Base-by-base conservation (phyloP, 2,113 vertebrate genomes). In the Brachypodius melanocephalos region DNA sequence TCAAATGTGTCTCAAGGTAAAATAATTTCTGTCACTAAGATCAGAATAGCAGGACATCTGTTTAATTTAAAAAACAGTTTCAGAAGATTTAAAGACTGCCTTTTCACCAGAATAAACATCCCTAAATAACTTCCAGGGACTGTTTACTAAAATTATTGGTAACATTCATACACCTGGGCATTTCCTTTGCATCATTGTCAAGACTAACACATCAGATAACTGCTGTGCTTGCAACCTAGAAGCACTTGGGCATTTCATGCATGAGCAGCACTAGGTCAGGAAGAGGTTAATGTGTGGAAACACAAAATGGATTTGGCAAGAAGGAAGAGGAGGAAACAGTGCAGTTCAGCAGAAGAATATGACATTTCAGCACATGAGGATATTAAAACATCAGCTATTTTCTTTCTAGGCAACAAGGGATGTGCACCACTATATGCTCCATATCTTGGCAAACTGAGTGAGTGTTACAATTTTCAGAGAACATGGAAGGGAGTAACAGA, bases 281-380 rank as follows among this genome's bases (percentile, higher is more conserved):
- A 93, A 95, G 45, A 95, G 52, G 86, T 90, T 94, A 92, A 88
- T 11, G 43, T 52, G 63, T 65, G n/a, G 61, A 79, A 95, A 85
- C 51, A 81, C 31, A 77, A 89, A 96, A 72, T 38, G 49, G 80
- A 85, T 88, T 95, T 88, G 73, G 69, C 77, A 79, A 85, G 69
- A 67, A 81, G 45, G 69, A 85, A 88, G 49, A 81, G 24, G 12
- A 84, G 32, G 73, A 90, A 80, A 59, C 25, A 63, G 24, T 76
- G 59, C 68, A 90, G 5, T 92, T 72, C 51, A 55, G 73, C 52
- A 65, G 61, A 88, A 83, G 73, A 95, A 73, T n/a, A 80, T 22
- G 62, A 68, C 73, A 91, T 84, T 85, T 95, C 69, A 82, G 78
- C 59, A 88, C 34, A 59, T 5, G 17, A 79, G 18, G 59, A 72